A percentile compares a stretch with the other conserved stretches of the same genome.
Conservation (phyloP, 2,888 invertebrate genomes). For the Andrena bucephala region DNA sequence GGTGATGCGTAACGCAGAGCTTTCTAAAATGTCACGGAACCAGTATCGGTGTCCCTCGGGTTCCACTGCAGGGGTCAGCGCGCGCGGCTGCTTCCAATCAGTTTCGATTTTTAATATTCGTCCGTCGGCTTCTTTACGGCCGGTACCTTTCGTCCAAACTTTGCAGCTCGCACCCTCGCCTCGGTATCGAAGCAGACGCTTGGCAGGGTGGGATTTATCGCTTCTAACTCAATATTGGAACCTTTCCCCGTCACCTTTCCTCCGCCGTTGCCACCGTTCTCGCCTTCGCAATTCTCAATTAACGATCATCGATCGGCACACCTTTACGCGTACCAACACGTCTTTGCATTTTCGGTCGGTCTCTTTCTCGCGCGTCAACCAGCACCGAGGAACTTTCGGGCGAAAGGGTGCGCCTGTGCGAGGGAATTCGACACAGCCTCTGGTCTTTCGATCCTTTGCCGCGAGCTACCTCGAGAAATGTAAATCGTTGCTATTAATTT, state of each 20-base stretch:
- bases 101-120: slow-evolving; percentile 83
- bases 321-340: slow-evolving; percentile 18
- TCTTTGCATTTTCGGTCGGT: slow-evolving; percentile 11
- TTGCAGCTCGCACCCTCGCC: slow-evolving; percentile 73
- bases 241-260: slow-evolving; percentile 40
- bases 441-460: slow-evolving; percentile 50
- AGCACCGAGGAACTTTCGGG: neutral
- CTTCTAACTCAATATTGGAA: slow-evolving; percentile 81
- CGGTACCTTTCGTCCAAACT: slow-evolving; percentile 51
- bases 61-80: slow-evolving; percentile 17
- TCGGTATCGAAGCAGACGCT: slow-evolving; percentile 73
- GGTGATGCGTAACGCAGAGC: neutral
- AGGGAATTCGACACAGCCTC: slow-evolving; percentile 10
- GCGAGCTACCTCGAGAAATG: slow-evolving; percentile 73
- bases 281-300: slow-evolving; percentile 74
- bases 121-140: slow-evolving; percentile 79
- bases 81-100: slow-evolving; percentile 72
- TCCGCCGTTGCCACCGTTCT: slow-evolving; percentile 18
- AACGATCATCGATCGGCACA: slow-evolving; percentile 75
- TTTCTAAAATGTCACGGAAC: neutral
- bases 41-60: neutral
- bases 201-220: slow-evolving; percentile 81
- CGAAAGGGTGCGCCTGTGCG: slow-evolving; percentile 9
- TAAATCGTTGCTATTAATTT: slow-evolving; percentile 82
- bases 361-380: neutral